phyloP scores from a whole-genome alignment of 2,113 vertebrate genomes.

The Podilymbus podiceps region DNA sequence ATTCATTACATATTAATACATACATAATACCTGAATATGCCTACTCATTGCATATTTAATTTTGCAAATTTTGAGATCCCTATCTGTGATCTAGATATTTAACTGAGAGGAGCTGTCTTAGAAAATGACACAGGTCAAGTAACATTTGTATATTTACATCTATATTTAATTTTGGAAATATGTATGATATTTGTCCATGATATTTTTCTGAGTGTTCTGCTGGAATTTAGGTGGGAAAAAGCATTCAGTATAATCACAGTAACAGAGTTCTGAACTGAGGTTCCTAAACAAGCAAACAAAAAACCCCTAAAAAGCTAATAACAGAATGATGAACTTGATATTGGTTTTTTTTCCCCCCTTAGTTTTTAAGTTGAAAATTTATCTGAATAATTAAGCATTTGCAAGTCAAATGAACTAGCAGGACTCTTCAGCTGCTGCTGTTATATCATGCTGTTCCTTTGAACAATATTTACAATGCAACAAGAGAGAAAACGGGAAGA shows the following conservation, averaged over 20 bases:
- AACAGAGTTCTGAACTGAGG: not conserved
- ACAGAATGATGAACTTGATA: not conserved
- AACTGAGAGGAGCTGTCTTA: not conserved
- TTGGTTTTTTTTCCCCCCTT: not conserved
- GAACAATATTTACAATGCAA: conserved; percentile 33
- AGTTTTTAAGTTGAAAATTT: not conserved
- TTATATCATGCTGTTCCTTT: conserved; percentile 1
- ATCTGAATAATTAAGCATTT: conserved; percentile 8
- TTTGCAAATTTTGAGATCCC: not conserved
- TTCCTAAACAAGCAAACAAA: not conserved
- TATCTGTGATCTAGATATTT: not conserved
- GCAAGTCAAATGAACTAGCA: conserved; percentile 26
- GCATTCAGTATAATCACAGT: not conserved
- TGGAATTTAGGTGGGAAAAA: not conserved
- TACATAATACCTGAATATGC: not conserved
- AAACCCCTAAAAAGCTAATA: not conserved
- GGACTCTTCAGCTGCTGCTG: not conserved
- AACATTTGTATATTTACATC: not conserved
- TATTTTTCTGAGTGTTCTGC: not conserved
- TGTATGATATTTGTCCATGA: accelerated
- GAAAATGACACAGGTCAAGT: not conserved
- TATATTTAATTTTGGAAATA: not conserved
- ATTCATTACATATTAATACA: not conserved
- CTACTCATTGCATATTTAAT: not conserved
- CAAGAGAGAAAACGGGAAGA: not conserved